A percentile compares a stretch with the other conserved stretches of the same genome.
phyloP scores from a whole-genome alignment of 2,888 invertebrate genomes.

The Melieria crassipennis region DNA sequence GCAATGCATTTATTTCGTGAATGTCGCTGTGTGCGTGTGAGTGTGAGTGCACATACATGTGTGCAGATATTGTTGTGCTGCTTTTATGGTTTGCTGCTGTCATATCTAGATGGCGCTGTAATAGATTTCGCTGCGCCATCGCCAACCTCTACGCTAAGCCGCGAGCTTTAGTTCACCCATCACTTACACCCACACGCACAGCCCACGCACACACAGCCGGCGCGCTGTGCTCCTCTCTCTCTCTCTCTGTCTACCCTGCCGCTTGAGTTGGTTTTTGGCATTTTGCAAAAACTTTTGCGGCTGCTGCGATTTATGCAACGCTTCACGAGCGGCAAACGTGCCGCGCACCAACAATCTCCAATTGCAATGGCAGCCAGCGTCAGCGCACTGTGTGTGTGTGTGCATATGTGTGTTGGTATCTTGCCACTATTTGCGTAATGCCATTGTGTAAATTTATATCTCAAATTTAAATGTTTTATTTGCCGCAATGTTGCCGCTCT shows the following conservation, averaged over 20 bases:
- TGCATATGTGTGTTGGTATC: constrained; percentile 10
- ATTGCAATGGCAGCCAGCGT: constrained; percentile 8
- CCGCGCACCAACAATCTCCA: constrained; percentile 22
- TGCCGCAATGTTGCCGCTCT: no score
- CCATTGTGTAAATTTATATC: constrained; percentile 30
- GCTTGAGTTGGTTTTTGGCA: no score
- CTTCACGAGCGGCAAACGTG: constrained; percentile 23
- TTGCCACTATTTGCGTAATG: constrained; percentile 22
- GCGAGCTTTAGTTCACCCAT: no score
- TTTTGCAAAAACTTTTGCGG: no score
- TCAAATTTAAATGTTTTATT: constrained; percentile 6
- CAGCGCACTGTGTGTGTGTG: neutral
- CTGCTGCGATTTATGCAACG: constrained; percentile 19
- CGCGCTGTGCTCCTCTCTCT: no score
- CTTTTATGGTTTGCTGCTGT: no score
- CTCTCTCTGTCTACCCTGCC: no score
- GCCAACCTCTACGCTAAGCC: neutral
- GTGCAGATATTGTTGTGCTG: no score
- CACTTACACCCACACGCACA: no score
- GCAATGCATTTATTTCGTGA: neutral
- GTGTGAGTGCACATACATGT: neutral
- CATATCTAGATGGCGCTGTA: constrained; percentile 2
- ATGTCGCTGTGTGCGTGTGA: neutral
- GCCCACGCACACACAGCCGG: no score
- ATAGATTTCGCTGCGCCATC: neutral